Percentiles rank a stretch among this genome's conserved stretches.
Evolutionary conservation across 2,113 vertebrate species (phyloP).

Genomic region (Alethe diademata): DNA sequence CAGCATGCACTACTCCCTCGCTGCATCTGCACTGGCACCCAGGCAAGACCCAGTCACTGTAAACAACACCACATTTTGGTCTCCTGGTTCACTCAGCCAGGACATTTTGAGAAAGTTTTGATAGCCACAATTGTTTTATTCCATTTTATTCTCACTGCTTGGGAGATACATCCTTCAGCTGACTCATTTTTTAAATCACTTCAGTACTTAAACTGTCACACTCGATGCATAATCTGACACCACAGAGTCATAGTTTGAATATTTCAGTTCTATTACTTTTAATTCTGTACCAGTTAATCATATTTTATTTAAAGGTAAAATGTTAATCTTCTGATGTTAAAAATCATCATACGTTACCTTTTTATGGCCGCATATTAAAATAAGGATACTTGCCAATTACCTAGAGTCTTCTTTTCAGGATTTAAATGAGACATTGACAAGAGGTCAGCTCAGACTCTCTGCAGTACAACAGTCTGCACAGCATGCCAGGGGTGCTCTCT

Average conservation of each 20-base stretch:
- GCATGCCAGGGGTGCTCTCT: not conserved
- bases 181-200: constrained; percentile 38
- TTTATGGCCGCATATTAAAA: constrained; percentile 14
- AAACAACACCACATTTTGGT: not conserved
- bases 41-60: not conserved
- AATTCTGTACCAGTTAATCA: constrained; percentile 47
- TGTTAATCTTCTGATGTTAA: constrained; percentile 58
- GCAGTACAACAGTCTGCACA: not conserved
- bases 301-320: constrained; percentile 64
- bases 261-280: constrained; percentile 51
- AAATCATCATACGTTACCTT: constrained; percentile 45
- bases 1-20: not conserved
- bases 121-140: not conserved
- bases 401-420: not conserved
- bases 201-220: constrained; percentile 55
- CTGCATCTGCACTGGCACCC: not conserved
- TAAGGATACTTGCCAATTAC: constrained; percentile 28
- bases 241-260: constrained; percentile 30
- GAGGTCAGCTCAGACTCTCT: constrained; percentile 8
- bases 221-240: constrained; percentile 40
- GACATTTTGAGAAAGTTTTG: not conserved
- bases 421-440: constrained; percentile 23
- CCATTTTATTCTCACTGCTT: not conserved
- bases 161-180: constrained; percentile 14
- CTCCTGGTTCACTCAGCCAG: not conserved